phyloP scores from a whole-genome alignment of 2,888 invertebrate genomes.

The Capitulum mitella region DNA sequence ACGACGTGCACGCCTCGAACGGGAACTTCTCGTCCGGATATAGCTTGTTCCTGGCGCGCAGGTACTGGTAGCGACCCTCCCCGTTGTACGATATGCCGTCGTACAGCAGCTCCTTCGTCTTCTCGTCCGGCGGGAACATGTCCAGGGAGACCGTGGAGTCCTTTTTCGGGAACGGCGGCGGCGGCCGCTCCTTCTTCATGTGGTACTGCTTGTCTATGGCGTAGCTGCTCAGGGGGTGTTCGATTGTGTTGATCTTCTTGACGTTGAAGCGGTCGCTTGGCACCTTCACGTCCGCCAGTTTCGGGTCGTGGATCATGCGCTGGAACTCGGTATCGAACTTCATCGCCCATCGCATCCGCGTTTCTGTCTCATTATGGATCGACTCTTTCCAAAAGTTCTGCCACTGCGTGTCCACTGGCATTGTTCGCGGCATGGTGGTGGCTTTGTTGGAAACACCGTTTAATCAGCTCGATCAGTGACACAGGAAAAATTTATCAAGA shows the following conservation, averaged over 20 bases:
- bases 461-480: too few species aligned
- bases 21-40: background rate
- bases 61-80: constrained; percentile 9
- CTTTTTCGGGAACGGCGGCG: background rate
- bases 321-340: constrained; percentile 12
- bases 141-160: background rate
- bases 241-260: background rate
- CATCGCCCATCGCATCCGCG: constrained; percentile 6
- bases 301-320: background rate
- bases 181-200: background rate
- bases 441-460: background rate
- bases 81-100: constrained; percentile 23
- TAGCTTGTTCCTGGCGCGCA: background rate
- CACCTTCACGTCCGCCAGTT: background rate
- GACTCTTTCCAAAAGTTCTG: constrained; percentile 16
- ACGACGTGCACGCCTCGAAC: background rate
- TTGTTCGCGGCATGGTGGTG: constrained; percentile 1
- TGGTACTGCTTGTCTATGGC: background rate
- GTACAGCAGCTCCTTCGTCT: background rate
- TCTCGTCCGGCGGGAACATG: background rate
- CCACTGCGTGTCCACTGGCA: constrained; percentile 3
- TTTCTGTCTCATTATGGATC: background rate
- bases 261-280: background rate
- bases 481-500: too few species aligned
- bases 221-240: background rate